Conservation (phyloP, 1,140 invertebrate genomes). For the Neotoxoptera formosana region DNA sequence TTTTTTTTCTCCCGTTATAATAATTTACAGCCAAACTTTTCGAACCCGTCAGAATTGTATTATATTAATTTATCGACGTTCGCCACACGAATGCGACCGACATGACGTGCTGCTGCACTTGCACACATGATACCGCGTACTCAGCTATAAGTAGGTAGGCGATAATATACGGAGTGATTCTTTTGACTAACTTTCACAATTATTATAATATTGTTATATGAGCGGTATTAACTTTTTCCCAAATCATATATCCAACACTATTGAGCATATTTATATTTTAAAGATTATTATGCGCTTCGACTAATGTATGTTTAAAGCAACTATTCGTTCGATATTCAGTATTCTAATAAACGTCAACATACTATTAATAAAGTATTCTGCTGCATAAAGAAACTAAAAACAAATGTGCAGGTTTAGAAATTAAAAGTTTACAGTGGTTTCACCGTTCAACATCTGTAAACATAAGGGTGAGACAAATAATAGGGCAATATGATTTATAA, state of each 20-base stretch:
- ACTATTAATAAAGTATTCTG: background rate
- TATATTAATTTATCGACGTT: slow-evolving; percentile 12
- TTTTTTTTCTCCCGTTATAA: background rate
- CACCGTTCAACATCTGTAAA: background rate
- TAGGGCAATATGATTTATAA: background rate
- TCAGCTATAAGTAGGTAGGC: background rate
- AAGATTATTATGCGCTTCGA: too few species aligned
- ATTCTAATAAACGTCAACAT: background rate
- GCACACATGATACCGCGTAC: background rate
- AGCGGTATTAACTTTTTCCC: background rate
- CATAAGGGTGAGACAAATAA: background rate
- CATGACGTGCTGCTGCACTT: background rate
- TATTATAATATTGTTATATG: too few species aligned
- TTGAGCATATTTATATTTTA: too few species aligned
- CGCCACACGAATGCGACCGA: background rate
- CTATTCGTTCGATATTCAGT: background rate
- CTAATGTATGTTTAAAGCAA: background rate
- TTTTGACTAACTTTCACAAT: background rate
- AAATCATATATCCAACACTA: too few species aligned
- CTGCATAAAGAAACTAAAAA: background rate
- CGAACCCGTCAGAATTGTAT: background rate
- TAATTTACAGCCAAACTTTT: slow-evolving; percentile 39
- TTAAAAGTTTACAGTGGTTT: background rate
- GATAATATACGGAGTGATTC: background rate
- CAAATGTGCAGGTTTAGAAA: background rate